Base-by-base conservation (phyloP, 2,888 invertebrate species). In the Pandemis cinnamomeana region DNA sequence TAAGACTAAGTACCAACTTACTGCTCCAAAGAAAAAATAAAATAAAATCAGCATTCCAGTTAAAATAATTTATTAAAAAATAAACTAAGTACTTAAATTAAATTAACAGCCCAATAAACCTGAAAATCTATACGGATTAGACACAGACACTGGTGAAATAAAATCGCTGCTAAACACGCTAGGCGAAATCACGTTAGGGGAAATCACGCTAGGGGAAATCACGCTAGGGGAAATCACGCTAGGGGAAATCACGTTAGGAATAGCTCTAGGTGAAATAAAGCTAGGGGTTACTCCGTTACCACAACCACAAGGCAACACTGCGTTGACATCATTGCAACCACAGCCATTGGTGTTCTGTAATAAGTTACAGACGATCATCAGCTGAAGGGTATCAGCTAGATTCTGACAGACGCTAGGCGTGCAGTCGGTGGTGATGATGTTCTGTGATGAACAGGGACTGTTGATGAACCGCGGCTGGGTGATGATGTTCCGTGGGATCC, bases 351-450 rank as follows among this genome's bases (percentile, higher is more conserved):
- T 84, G 20, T 87, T 88, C 71, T 91, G 86, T 0, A 93, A 73
- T 41, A 91, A 78, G 77, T 91, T 90, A 15, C 84, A 82, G 0
- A 91, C 89, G 1, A 89, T 87, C 91, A 93, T 88, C 0, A 93
- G 60, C 53, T 93, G 90, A 0, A 93, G 80, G 0, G 91, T 89
- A 55, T 92, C 87, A 0, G 86, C 89, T 61, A 93, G 71, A 66
- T 90, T 91, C 71, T 90, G 87, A 74, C 92, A 91, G 0, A 90
- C 85, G 0, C 84, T 72, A 3, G 92, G 92, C 0, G 91, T 86
- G 51, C 90, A 90, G 66, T 92, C 92, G 0, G 91, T 89, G 36
- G 91, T 89, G 41, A 91, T 87, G 0, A 92, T 76, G 0, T 89
- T 88, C 0, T 87, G 74, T 27, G 76, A 46, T 5, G 74, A 44